These are phyloP conservation scores for Lamproptera curius DNA, from an alignment of 2,888 invertebrate genomes.

Conservation along the genomic window DNA sequence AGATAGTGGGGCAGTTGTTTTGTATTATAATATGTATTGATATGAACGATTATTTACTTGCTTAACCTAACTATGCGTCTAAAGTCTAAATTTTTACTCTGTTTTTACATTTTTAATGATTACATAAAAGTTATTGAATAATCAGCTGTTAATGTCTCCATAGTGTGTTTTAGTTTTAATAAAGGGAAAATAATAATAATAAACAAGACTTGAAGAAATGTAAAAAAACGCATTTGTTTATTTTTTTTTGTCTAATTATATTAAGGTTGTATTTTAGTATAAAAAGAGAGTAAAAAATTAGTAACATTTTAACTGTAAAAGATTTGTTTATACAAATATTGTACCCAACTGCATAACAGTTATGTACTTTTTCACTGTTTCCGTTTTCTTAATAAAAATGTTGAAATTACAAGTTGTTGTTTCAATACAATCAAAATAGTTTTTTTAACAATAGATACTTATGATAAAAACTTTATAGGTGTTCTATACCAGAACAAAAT, in stretches of 20 bases:
- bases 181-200: too few species aligned
- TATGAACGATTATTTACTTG: slow-evolving; percentile 67
- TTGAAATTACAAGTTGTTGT: slow-evolving; percentile 55
- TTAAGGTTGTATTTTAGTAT: neutral
- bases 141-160: too few species aligned
- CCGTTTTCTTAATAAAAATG: slow-evolving; percentile 78
- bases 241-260: too few species aligned
- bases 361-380: slow-evolving; percentile 79
- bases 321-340: slow-evolving; percentile 67
- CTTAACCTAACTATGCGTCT: slow-evolving; percentile 67
- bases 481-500: too few species aligned
- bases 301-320: slow-evolving; percentile 59
- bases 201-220: too few species aligned
- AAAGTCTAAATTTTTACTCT: slow-evolving; percentile 59
- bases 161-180: too few species aligned
- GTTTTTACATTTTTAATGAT: slow-evolving; percentile 25
- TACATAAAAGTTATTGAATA: too few species aligned
- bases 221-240: too few species aligned
- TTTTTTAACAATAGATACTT: too few species aligned
- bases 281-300: slow-evolving; percentile 59
- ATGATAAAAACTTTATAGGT: too few species aligned
- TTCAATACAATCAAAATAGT: too few species aligned
- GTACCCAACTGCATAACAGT: slow-evolving; percentile 75
- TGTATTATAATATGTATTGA: slow-evolving; percentile 58
- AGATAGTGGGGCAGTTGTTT: slow-evolving; percentile 51